Conservation (phyloP, 2,888 invertebrate genomes). For the Megastigmus dorsalis region DNA sequence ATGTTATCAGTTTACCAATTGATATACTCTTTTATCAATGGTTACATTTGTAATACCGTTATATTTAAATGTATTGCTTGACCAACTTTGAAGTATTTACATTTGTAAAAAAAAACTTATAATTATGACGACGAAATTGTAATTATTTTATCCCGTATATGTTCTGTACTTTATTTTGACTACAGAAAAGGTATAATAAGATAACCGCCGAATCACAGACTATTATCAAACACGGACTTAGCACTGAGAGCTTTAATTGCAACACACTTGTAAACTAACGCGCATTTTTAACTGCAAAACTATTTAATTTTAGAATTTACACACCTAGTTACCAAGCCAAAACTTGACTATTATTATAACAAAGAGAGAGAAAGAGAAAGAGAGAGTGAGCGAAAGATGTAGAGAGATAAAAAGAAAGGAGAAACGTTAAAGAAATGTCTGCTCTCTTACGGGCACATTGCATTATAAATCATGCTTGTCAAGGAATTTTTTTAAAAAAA, state of each 20-base stretch:
- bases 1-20: slow-evolving; percentile 62
- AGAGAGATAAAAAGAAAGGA: not conserved
- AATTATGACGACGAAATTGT: slow-evolving; percentile 12
- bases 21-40: slow-evolving; percentile 61
- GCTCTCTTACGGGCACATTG: not conserved
- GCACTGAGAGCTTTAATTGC: slow-evolving; percentile 47
- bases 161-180: slow-evolving; percentile 17
- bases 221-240: slow-evolving; percentile 35
- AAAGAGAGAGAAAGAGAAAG: slow-evolving; percentile 25
- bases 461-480: slow-evolving; percentile 52
- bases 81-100: slow-evolving; percentile 60
- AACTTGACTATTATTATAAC: slow-evolving; percentile 64
- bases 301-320: slow-evolving; percentile 67
- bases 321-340: slow-evolving; percentile 71
- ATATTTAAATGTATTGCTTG: slow-evolving; percentile 59
- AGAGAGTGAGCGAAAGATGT: too few species aligned
- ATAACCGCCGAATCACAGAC: slow-evolving; percentile 24
- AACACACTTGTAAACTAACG: slow-evolving; percentile 50
- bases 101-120: slow-evolving; percentile 42
- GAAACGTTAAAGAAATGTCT: slow-evolving; percentile 28
- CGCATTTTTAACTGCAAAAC: slow-evolving; percentile 52
- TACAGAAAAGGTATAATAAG: slow-evolving; percentile 1
- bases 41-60: slow-evolving; percentile 57
- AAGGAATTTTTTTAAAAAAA: slow-evolving; percentile 57
- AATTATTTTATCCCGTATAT: slow-evolving; percentile 7